Conservation (phyloP, 2,113 vertebrate genomes). For the Smithornis capensis region DNA sequence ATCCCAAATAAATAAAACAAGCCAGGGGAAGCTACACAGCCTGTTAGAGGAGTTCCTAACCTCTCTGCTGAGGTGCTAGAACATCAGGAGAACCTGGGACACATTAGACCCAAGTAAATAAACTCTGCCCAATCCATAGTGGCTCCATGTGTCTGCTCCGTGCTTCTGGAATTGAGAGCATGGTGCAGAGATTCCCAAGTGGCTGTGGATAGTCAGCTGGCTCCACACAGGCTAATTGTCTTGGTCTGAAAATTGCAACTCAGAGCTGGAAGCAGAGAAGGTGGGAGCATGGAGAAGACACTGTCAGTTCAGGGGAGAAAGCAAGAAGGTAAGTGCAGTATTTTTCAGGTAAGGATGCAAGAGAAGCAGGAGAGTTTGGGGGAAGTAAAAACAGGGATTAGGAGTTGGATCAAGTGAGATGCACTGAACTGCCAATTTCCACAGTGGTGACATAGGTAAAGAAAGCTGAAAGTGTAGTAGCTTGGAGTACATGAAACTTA, state of each 20-base stretch:
- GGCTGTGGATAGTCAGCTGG: constrained; percentile 48
- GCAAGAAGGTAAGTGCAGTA: neutral
- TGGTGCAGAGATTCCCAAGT: constrained; percentile 59
- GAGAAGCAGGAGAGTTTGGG: neutral
- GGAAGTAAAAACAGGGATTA: constrained; percentile 1
- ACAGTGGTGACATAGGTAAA: neutral
- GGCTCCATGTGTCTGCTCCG: constrained; percentile 61
- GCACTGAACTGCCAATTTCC: neutral
- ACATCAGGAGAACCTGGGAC: constrained; percentile 32
- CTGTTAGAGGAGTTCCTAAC: constrained; percentile 59
- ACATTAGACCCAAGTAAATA: constrained; percentile 47
- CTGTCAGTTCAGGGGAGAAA: constrained; percentile 48
- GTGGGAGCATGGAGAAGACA: constrained; percentile 61
- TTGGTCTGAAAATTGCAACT: constrained; percentile 56
- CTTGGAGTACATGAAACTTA: neutral
- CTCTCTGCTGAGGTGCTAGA: constrained; percentile 65
- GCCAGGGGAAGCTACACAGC: constrained; percentile 59
- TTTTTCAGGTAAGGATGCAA: constrained; percentile 15
- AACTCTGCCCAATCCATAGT: constrained; percentile 53
- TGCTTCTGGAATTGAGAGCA: constrained; percentile 67
- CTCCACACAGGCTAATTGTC: constrained; percentile 58
- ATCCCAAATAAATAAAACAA: constrained; percentile 31
- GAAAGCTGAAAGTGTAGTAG: neutral
- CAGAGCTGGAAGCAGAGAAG: constrained; percentile 68
- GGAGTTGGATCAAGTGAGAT: neutral